phyloP scores from a whole-genome alignment of 2,888 invertebrate genomes.

The Yponomeuta cagnagella region DNA sequence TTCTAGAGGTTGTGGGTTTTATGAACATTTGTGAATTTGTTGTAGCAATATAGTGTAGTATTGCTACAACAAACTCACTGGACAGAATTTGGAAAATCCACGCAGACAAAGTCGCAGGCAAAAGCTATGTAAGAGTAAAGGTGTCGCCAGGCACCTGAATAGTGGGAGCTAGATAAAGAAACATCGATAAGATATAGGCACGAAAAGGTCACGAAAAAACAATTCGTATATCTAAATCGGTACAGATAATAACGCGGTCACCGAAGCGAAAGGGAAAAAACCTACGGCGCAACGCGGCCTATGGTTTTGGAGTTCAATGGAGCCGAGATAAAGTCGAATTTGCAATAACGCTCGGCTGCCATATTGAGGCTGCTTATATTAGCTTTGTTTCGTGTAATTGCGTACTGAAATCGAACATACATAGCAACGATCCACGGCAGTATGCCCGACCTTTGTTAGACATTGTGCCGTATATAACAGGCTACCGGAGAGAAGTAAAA shows the following conservation, averaged over 20 bases:
- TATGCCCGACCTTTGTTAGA: not conserved
- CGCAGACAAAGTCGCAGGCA: not conserved
- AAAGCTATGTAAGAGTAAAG: not conserved
- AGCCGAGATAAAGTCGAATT: not conserved
- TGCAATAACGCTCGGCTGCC: not conserved
- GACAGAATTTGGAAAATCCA: too few relatives aligned
- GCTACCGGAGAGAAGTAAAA: not conserved
- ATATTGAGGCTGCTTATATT: not conserved
- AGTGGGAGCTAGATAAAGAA: not conserved
- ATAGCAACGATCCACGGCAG: not conserved
- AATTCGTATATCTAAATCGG: not conserved
- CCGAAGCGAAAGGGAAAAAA: not conserved
- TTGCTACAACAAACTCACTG: too few relatives aligned
- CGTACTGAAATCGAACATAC: conserved; percentile 1
- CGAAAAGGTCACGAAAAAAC: conserved; percentile 1
- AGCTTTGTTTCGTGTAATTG: conserved; percentile 1
- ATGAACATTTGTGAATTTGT: too few relatives aligned
- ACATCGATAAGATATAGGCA: not conserved
- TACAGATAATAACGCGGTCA: conserved; percentile 3
- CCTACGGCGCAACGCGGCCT: not conserved
- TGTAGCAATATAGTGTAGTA: too few relatives aligned
- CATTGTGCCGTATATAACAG: not conserved
- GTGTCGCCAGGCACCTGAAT: not conserved
- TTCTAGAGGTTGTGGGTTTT: too few relatives aligned
- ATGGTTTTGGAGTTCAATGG: not conserved